A percentile compares a stretch with the other conserved stretches of the same genome.
These are phyloP conservation scores for Cotesia chilonis DNA, from an alignment of 1,140 invertebrate genomes.

Conservation along the genomic window DNA sequence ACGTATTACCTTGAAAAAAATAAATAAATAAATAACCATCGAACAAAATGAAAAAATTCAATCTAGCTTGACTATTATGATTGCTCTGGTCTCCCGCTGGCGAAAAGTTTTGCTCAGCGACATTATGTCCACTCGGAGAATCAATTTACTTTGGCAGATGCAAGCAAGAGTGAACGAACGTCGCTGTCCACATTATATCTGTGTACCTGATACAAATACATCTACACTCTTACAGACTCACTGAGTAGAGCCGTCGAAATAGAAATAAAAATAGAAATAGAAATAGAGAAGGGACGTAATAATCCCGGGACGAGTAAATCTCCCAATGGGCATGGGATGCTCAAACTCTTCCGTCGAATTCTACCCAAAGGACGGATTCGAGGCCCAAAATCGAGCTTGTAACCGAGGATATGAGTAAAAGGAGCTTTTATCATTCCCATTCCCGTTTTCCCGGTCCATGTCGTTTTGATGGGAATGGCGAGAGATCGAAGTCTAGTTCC, in stretches of 20 bases:
- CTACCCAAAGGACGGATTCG: background rate
- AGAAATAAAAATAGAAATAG: background rate
- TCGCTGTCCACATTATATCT: background rate
- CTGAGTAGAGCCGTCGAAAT: background rate
- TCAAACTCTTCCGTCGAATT: too few species aligned
- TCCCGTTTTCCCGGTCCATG: background rate
- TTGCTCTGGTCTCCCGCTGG: background rate
- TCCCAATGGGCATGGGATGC: background rate
- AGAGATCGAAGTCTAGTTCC: slow-evolving; percentile 19
- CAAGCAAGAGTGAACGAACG: slow-evolving; percentile 32
- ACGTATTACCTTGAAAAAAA: too few species aligned
- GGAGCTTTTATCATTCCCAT: background rate
- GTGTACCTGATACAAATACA: slow-evolving; percentile 25
- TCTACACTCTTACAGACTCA: background rate
- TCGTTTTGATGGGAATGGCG: too few species aligned
- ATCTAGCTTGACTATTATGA: slow-evolving; percentile 1
- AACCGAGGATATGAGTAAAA: background rate
- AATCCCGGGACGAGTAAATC: background rate
- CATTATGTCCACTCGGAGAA: slow-evolving; percentile 21
- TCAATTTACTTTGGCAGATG: slow-evolving; percentile 22
- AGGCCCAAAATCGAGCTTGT: background rate
- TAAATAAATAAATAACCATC: too few species aligned
- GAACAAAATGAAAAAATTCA: background rate
- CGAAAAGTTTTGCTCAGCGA: slow-evolving; percentile 3
- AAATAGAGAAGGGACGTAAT: background rate